phyloP scores from a whole-genome alignment of 2,888 invertebrate species.

The Himalopsyche anomala region DNA sequence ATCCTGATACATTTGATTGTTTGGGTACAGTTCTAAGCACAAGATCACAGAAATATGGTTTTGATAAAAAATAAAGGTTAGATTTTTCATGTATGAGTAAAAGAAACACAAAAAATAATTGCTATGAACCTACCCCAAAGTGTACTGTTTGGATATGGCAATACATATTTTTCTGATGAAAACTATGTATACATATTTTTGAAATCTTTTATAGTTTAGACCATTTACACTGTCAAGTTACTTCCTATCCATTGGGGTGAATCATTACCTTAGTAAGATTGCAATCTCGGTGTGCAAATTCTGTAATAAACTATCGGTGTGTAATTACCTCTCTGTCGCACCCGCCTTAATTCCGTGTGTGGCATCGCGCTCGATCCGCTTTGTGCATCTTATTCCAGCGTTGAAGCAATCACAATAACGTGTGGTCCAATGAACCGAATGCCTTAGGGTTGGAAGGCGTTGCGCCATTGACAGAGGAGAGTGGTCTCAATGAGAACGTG shows the following conservation, averaged over 20 bases:
- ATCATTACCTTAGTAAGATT: not conserved
- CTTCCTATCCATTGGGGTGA: slow-evolving; percentile 11
- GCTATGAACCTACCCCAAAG: no score
- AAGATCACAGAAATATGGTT: no score
- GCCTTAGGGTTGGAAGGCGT: slow-evolving; percentile 19
- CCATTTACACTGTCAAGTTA: not conserved
- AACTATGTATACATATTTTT: no score
- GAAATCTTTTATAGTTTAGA: not conserved
- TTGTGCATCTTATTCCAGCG: slow-evolving; percentile 34
- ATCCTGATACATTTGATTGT: no score
- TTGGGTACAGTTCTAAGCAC: no score
- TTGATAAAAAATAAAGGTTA: no score
- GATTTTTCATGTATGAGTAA: no score
- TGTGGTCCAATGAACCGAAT: slow-evolving; percentile 21
- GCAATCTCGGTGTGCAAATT: slow-evolving; percentile 33
- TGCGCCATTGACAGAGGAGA: slow-evolving; percentile 1
- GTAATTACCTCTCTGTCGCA: slow-evolving; percentile 10
- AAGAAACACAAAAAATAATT: no score
- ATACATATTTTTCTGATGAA: no score
- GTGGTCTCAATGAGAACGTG: slow-evolving; percentile 9
- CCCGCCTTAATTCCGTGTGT: not conserved
- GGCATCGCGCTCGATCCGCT: slow-evolving; percentile 9
- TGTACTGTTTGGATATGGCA: no score
- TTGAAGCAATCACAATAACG: slow-evolving; percentile 31
- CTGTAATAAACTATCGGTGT: slow-evolving; percentile 18